phyloP scores from a whole-genome alignment of 2,888 invertebrate genomes.

The Xanthostigma xanthostigma region DNA sequence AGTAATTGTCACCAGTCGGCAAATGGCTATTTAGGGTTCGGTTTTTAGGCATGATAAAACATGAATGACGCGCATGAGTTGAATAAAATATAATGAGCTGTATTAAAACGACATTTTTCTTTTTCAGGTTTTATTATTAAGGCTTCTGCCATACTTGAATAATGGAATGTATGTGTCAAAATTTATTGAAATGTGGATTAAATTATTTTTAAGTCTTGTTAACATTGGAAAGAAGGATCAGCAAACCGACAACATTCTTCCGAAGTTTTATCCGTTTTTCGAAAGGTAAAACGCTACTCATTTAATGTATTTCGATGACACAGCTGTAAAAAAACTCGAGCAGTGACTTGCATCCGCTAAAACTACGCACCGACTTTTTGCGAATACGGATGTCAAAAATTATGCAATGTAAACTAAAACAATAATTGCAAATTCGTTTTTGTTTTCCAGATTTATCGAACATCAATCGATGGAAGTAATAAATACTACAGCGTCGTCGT shows the following conservation, averaged over 20 bases:
- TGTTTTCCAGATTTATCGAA: constrained; percentile 22
- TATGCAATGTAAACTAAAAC: too few relatives aligned
- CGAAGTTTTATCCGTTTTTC: constrained; percentile 40
- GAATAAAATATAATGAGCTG: not conserved
- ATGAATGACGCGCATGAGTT: too few relatives aligned
- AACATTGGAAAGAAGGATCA: constrained; percentile 41
- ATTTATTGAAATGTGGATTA: constrained; percentile 41
- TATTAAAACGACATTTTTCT: constrained; percentile 4
- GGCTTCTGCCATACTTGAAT: constrained; percentile 46
- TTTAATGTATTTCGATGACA: not conserved
- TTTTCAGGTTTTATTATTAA: constrained; percentile 45
- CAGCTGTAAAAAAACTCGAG: not conserved
- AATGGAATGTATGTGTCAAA: constrained; percentile 31
- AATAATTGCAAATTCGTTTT: not conserved
- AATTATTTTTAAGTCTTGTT: constrained; percentile 41
- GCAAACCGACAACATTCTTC: constrained; percentile 32
- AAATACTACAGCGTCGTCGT: constrained; percentile 22
- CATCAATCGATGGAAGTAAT: constrained; percentile 24
- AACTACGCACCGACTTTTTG: too few relatives aligned
- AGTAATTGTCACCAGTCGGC: too few relatives aligned
- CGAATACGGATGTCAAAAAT: too few relatives aligned
- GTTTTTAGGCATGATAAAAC: too few relatives aligned
- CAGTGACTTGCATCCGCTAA: too few relatives aligned
- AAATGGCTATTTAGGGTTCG: too few relatives aligned
- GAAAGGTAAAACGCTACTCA: constrained; percentile 30